phyloP scores from a whole-genome alignment of 2,797 vertebrate species.

The Acestrorhynchus altus region DNA sequence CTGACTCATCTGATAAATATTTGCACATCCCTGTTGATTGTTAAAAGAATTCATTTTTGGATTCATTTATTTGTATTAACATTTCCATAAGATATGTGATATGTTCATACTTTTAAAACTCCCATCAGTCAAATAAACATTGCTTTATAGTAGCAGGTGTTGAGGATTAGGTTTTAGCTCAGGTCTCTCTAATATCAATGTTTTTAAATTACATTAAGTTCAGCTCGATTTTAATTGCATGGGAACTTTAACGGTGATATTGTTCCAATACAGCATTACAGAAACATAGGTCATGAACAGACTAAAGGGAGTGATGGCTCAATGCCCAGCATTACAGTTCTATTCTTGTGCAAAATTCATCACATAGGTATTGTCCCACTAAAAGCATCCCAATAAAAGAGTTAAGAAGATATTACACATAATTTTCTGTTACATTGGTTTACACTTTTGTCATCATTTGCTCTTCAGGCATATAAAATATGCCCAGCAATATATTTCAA shows the following conservation, averaged over 20 bases:
- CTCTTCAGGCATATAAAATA: too few species aligned
- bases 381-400: too few species aligned
- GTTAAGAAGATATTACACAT: too few species aligned
- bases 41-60: too few species aligned
- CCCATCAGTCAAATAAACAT: background rate
- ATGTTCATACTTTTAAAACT: background rate
- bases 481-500: too few species aligned
- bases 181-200: background rate
- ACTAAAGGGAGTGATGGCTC: too few species aligned
- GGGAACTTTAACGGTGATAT: background rate
- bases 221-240: background rate
- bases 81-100: background rate
- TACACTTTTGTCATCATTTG: too few species aligned
- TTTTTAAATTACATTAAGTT: too few species aligned
- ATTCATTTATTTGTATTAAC: slow-evolving; percentile 16
- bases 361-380: background rate
- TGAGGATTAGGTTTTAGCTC: background rate
- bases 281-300: too few species aligned
- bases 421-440: too few species aligned
- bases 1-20: too few species aligned
- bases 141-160: background rate
- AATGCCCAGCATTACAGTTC: background rate
- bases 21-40: too few species aligned
- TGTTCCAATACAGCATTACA: background rate
- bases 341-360: background rate